Evolutionary conservation across 2,888 invertebrate species (phyloP), one percentile per base, ranked within the genome.

Genomic region (Smittia sp.): DNA sequence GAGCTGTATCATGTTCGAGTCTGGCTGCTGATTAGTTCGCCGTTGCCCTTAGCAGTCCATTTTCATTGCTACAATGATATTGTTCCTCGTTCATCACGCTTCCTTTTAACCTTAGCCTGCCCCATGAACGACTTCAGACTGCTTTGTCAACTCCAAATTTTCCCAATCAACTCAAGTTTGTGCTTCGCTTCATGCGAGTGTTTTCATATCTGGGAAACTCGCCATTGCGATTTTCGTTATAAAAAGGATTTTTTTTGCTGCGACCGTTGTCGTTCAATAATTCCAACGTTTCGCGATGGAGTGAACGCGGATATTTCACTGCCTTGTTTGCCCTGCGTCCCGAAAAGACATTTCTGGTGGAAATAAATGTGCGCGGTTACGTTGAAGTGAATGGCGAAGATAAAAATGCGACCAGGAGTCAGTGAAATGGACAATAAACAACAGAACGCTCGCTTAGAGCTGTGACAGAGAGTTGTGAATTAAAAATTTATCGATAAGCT

Each of bases 401-500:
- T 58, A 58, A 58, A 58, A 58, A 58, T 58, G 58, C n/a, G 58
- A 13, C 58, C 20, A 58, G n/a, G 11, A 58, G 58, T 22, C 22
- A 22, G 22, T n/a, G 9, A 58, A 58, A 58, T 58, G 58, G 22
- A 58, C 58, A 58, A 58, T 58, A 58, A 58, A 58, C 58, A 58
- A 58, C 9, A n/a, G 9, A 58, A 18, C 46, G 46, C 4, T 58
- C 58, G 46, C 46, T 2, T 7, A 13, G 11, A 13, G 46, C 13
- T 22, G 6, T 68, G 68, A 41, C 39, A 68, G 32, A n/a, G 68
- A 46, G 46, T 7, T 9, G 13, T 4, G 27, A 65, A 65, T 67
- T 67, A 38, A 67, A 67, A 67, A 38, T 41, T 39, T 67, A 39
- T 54, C 54, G 46, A 68, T 41, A 68, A 38, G 7, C 38, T 20